phyloP scores from a whole-genome alignment of 2,113 vertebrate species.

The Xyliphius kryptos region DNA sequence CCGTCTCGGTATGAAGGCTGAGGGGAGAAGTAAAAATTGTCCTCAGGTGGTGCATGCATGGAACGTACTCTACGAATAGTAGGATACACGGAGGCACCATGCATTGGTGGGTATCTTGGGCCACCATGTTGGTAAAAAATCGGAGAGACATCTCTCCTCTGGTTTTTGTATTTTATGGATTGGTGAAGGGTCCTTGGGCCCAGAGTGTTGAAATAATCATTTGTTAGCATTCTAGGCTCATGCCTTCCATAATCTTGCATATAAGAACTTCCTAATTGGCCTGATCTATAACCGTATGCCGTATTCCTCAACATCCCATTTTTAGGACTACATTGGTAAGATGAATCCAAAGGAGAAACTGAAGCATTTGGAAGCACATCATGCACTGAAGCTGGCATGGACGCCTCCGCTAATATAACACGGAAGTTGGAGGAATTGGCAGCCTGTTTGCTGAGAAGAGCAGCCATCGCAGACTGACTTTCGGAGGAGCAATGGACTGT shows the following conservation, averaged over 20 bases:
- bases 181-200: constrained; percentile 59
- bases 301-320: constrained; percentile 57
- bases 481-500: constrained; percentile 49
- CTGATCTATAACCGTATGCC: constrained; percentile 60
- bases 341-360: constrained; percentile 44
- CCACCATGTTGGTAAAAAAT: constrained; percentile 52
- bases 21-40: constrained; percentile 73
- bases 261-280: constrained; percentile 51
- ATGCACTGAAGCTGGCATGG: constrained; percentile 70
- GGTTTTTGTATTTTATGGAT: constrained; percentile 69
- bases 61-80: constrained; percentile 89
- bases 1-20: constrained; percentile 52
- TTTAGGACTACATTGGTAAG: constrained; percentile 64
- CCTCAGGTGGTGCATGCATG: constrained; percentile 78
- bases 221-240: constrained; percentile 57
- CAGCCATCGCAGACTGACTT: constrained; percentile 66
- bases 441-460: constrained; percentile 67
- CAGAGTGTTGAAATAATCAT: constrained; percentile 60
- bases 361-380: constrained; percentile 66
- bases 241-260: constrained; percentile 67
- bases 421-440: constrained; percentile 71
- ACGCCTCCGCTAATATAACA: constrained; percentile 69
- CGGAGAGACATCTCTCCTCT: constrained; percentile 62
- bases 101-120: constrained; percentile 58
- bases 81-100: constrained; percentile 71